Conservation (phyloP, 1,140 invertebrate genomes). For the Drosophila nebulosa region DNA sequence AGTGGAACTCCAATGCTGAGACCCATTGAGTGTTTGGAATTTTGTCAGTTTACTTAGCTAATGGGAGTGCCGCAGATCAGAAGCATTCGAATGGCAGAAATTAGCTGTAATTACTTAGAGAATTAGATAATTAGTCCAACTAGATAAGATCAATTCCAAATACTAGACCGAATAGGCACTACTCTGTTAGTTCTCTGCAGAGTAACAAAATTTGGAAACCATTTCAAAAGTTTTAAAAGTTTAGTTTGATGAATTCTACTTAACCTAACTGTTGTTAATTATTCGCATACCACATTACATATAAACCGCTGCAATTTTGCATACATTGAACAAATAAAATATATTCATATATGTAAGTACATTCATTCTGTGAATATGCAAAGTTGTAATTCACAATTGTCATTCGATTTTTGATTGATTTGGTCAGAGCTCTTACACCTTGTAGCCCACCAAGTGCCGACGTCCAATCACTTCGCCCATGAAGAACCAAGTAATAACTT, state of each 20-base stretch:
- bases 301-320: too few species aligned
- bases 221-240: too few species aligned
- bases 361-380: not conserved
- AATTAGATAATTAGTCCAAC: not conserved
- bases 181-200: not conserved
- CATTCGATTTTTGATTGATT: not conserved
- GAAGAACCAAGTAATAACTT: conserved; percentile 97
- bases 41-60: not conserved
- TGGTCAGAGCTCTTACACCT: conserved; percentile 84
- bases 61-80: conserved; percentile 14
- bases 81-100: not conserved
- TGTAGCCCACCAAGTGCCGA: conserved; percentile 92
- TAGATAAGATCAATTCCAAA: not conserved
- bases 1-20: conserved; percentile 25
- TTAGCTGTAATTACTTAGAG: not conserved
- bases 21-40: conserved; percentile 41
- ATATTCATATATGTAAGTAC: not conserved
- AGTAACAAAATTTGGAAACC: not conserved
- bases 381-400: not conserved
- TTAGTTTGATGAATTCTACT: too few species aligned
- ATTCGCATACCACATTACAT: too few species aligned
- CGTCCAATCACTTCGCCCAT: conserved; percentile 98
- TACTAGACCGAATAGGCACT: not conserved
- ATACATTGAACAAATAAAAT: conserved; percentile 2
- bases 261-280: too few species aligned